These are phyloP conservation scores for Megaustenia siamemsis DNA, from an alignment of 2,888 invertebrate genomes.

Conservation along the genomic window DNA sequence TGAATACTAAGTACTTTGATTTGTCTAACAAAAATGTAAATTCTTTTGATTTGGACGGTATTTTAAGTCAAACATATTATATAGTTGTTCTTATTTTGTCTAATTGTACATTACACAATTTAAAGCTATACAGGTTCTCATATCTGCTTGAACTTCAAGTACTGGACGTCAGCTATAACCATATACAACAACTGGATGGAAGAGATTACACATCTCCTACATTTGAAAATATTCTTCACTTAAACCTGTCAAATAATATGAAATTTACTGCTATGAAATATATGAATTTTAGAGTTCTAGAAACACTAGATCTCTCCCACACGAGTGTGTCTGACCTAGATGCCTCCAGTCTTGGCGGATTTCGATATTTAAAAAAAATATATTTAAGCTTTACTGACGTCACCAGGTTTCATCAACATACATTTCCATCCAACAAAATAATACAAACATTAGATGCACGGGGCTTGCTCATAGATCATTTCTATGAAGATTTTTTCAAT, in stretches of 20 bases:
- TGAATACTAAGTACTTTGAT: background rate
- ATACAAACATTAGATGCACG: conserved; percentile 22
- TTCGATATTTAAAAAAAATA: background rate
- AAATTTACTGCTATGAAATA: background rate
- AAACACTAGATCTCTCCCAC: conserved; percentile 16
- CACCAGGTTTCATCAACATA: background rate
- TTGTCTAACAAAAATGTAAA: too few relatives aligned
- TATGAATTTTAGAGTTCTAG: background rate
- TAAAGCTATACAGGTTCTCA: too few relatives aligned
- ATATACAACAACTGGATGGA: background rate
- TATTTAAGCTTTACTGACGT: background rate
- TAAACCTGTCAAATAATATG: background rate
- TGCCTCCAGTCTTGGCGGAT: background rate
- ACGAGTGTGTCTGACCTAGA: background rate
- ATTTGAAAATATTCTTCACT: background rate
- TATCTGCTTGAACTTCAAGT: too few relatives aligned
- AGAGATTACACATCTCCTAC: background rate
- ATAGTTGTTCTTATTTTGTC: too few relatives aligned
- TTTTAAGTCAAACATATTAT: too few relatives aligned
- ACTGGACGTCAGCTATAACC: too few relatives aligned
- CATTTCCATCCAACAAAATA: background rate
- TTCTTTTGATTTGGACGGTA: too few relatives aligned
- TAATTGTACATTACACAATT: too few relatives aligned
- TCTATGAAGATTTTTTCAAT: background rate
- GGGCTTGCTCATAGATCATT: background rate